Base-by-base conservation (phyloP, 2,888 invertebrate genomes). In the Epistrophella euchroma region DNA sequence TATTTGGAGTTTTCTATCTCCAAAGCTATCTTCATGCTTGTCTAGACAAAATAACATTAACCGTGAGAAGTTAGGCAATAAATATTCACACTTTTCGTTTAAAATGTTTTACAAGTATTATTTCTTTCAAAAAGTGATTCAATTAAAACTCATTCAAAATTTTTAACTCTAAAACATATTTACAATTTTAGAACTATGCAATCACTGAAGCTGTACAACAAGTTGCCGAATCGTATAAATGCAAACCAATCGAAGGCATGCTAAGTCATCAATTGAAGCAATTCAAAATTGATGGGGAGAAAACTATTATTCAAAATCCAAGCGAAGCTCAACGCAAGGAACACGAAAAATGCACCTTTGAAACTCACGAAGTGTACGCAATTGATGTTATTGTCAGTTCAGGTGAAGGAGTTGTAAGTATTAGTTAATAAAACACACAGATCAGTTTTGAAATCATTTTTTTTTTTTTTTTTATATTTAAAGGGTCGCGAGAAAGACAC, bases 231-330 rank as follows among this genome's bases (percentile, higher is more conserved):
- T 95, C 96, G 62, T 99, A 95, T 93, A 97, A 97, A 89, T 99
- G 99, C 93, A 99, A 99, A 93, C 99, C 99, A 32, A 96, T 99
- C 70, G 99, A 99, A 93, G 99, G 97, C 88, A 97, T 97, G 97
- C 94, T 97, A 71, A 97, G 97, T 90, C 99, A 99, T 93, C 98
- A 99, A 91, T 93, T 99, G 88, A 98, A 98, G 93, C 98, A 98
- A 92, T 97, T 97, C 92, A 96, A 97, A 92, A 99, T 99, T 91
- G 99, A 99, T 93, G 99, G 99, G 19, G 99, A 99, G 90, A 99
- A 99, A 93, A 97, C 97, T 28, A 97, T 98, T 89, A 98, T 98
- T 90, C 97, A 99, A 93, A 99, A 99, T 93, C 99, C 99, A 22
- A 97, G 97, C 89, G 99, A 99, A 91, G 96, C 97, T 35, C 99